phyloP scores from a whole-genome alignment of 1,140 invertebrate genomes.

The Ditylenchus dipsaci region DNA sequence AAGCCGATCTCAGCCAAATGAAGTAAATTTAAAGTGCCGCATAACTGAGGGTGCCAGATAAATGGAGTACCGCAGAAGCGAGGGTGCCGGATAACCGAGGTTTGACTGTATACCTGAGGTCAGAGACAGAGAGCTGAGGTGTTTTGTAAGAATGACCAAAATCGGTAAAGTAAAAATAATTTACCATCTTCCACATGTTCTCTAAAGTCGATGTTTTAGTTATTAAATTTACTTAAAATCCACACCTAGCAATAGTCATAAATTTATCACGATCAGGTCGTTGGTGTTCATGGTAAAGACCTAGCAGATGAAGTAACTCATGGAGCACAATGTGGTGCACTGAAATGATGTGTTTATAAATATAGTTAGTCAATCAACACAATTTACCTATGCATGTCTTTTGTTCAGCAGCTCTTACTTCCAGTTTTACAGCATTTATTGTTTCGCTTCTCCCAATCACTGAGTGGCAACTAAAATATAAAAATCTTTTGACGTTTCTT shows the following conservation, averaged over 20 bases:
- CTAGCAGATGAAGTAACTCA: not conserved
- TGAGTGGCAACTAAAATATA: not conserved
- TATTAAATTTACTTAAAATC: too few species aligned
- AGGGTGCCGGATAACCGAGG: too few species aligned
- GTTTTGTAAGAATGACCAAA: not conserved
- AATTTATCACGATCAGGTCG: not conserved
- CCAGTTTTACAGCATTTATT: not conserved
- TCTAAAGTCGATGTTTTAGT: too few species aligned
- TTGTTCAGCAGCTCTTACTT: not conserved
- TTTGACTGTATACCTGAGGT: too few species aligned
- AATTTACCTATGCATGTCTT: not conserved
- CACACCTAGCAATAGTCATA: not conserved
- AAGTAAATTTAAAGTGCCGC: too few species aligned
- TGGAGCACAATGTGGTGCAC: slow-evolving; percentile 3
- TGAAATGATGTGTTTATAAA: not conserved
- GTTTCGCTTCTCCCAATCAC: not conserved
- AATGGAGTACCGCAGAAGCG: too few species aligned
- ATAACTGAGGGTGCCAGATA: too few species aligned
- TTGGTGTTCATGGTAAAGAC: not conserved
- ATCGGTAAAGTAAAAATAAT: not conserved
- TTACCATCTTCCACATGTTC: not conserved
- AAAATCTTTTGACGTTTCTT: not conserved
- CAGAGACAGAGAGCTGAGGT: too few species aligned
- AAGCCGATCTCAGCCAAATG: too few species aligned
- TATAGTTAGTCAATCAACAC: not conserved